Evolutionary conservation across 2,888 invertebrate species (phyloP).

Genomic region (Sisyra nigra): DNA sequence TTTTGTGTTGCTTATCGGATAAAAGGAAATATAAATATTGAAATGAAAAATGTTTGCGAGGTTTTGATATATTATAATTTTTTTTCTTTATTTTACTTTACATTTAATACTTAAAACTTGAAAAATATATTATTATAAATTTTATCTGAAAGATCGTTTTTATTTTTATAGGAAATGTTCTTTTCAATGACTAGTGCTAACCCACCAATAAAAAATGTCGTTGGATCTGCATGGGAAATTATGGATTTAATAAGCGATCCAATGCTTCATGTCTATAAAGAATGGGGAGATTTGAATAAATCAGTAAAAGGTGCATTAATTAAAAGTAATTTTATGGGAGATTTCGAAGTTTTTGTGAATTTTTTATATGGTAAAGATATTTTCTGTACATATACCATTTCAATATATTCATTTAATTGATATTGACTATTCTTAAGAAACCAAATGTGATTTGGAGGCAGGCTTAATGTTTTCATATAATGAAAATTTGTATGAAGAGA

Average conservation of each 20-base stretch:
- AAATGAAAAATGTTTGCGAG: conserved; percentile 48
- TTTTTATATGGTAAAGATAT: not conserved
- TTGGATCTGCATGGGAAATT: conserved; percentile 19
- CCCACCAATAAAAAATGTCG: too few relatives aligned
- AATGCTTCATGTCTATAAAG: conserved; percentile 24
- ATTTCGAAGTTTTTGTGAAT: not conserved
- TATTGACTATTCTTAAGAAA: conserved; percentile 29
- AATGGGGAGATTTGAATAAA: conserved; percentile 32
- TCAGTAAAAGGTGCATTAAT: conserved; percentile 16
- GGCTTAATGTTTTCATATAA: conserved; percentile 44
- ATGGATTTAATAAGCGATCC: conserved; percentile 25
- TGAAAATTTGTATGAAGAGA: conserved; percentile 35
- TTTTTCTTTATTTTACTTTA: too few relatives aligned
- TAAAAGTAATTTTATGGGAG: not conserved
- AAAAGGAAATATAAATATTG: conserved; percentile 38
- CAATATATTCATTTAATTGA: too few relatives aligned
- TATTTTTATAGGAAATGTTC: too few relatives aligned
- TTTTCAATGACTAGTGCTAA: too few relatives aligned
- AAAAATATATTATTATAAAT: too few relatives aligned
- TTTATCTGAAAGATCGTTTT: too few relatives aligned
- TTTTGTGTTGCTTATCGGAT: conserved; percentile 54
- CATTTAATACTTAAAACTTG: too few relatives aligned
- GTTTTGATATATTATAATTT: too few relatives aligned
- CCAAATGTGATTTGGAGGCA: conserved; percentile 45
- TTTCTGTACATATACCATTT: too few relatives aligned